Conservation (phyloP, 2,113 vertebrate species). For the Eudyptes chrysolophus region DNA sequence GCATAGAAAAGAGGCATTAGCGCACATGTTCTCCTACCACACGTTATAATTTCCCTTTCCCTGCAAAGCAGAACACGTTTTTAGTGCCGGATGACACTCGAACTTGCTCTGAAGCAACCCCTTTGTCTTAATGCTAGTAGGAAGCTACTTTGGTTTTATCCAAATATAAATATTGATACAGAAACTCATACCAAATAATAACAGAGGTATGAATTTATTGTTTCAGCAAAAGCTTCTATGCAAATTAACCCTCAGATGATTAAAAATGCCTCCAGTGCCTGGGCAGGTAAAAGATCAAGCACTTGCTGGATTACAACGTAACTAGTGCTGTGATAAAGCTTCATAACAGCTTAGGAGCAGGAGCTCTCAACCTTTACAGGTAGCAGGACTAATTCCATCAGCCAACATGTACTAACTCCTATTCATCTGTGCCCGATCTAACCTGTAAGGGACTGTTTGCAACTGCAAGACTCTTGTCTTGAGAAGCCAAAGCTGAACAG, state of each 20-base stretch:
- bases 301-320: conserved; percentile 32
- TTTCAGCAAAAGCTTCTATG: conserved; percentile 44
- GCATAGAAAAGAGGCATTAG: background rate
- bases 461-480: background rate
- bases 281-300: conserved; percentile 43
- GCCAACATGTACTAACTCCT: background rate
- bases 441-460: background rate
- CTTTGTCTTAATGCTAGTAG: background rate
- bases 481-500: background rate
- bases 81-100: background rate
- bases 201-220: conserved; percentile 29
- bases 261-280: conserved; percentile 46
- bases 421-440: background rate
- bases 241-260: conserved; percentile 38
- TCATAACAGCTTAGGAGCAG: background rate
- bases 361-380: background rate
- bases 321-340: background rate
- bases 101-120: background rate
- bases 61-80: background rate
- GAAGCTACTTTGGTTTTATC: conserved; percentile 20
- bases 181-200: conserved; percentile 20
- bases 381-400: background rate
- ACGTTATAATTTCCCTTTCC: background rate
- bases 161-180: conserved; percentile 23
- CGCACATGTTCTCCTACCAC: background rate